Conservation (phyloP, 2,797 vertebrate genomes). For the Sebastes hubbsi region DNA sequence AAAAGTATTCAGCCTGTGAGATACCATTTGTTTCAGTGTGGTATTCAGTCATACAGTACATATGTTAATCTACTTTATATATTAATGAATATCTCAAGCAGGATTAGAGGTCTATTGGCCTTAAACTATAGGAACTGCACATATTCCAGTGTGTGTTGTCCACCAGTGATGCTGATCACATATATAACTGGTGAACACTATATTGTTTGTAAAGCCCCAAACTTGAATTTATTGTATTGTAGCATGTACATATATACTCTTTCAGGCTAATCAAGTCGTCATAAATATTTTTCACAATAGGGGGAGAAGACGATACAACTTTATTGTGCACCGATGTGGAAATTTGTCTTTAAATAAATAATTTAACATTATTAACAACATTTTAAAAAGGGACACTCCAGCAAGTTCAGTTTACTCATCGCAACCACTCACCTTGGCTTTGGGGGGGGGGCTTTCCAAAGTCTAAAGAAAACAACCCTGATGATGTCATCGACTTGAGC, state of each 20-base stretch:
- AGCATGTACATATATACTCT: background rate
- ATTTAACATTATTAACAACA: background rate
- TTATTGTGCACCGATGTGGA: too few relatives aligned
- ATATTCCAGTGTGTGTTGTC: background rate
- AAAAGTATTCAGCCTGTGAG: slow-evolving; percentile 12
- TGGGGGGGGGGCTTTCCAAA: too few relatives aligned
- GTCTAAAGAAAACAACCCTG: too few relatives aligned
- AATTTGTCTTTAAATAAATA: background rate
- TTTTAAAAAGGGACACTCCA: background rate
- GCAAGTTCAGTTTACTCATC: background rate
- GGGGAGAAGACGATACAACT: background rate
- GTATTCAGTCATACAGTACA: background rate
- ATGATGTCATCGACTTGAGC: too few relatives aligned
- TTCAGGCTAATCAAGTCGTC: background rate
- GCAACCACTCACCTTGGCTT: too few relatives aligned
- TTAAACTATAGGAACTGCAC: background rate
- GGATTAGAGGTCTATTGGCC: background rate
- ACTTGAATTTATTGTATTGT: background rate
- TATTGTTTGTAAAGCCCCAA: background rate
- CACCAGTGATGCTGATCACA: background rate
- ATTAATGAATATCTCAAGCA: background rate
- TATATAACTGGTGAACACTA: background rate
- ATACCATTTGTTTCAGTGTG: background rate
- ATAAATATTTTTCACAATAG: background rate
- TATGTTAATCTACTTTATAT: background rate